Evolutionary conservation across 37 sponge, comb jelly and placozoan genomes (phyloP), one percentile per base, ranked within the genome.

Genomic region (Sycon ciliatum): DNA sequence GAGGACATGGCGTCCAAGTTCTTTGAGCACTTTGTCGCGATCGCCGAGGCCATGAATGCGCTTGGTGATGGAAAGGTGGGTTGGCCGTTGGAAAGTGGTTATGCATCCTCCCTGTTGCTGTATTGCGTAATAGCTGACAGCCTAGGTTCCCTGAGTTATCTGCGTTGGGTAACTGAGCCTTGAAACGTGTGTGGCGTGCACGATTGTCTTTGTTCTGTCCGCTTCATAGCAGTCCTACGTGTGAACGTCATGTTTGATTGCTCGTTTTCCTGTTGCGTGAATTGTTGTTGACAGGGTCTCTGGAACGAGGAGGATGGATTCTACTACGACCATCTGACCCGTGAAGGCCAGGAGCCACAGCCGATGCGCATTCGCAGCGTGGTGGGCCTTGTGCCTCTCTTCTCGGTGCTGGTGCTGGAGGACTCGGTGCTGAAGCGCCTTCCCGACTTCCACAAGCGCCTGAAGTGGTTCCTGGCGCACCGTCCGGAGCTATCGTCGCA

Each of bases 1-100:
- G 95, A 93, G 56, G 95, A 93, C 81, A 93, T 93, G 95, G 95
- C 95, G 0, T 93, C 95, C 32, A 93, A 93, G 78, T 93, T 93
- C 84, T 89, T 93, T 78, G 95, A 93, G 67, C 95, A 93, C 68
- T 93, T 93, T 86, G 82, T 93, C 11, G 57, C 53, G 68, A 93
- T 93, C 20, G 91, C 86, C 37, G 90, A 89, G 49, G 95, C 95
- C 35, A 93, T 93, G 84, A 93, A 93, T 77, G 66, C 64, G 71
- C 67, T 93, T 5, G 90, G 88, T 6, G 81, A 75, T 22, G 76
- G 82, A 60, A 65, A 73, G 66, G 32, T 29, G 29, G 5, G 58
- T n/a, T 61, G 73, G 58, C 20, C 20, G 18, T 63, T 63, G 2
- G 32, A 20, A 63, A 3, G 20, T 58, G 61, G n/a, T n/a, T n/a